phyloP scores from a whole-genome alignment of 2,797 vertebrate genomes.

The Melanotaenia pygmaea region DNA sequence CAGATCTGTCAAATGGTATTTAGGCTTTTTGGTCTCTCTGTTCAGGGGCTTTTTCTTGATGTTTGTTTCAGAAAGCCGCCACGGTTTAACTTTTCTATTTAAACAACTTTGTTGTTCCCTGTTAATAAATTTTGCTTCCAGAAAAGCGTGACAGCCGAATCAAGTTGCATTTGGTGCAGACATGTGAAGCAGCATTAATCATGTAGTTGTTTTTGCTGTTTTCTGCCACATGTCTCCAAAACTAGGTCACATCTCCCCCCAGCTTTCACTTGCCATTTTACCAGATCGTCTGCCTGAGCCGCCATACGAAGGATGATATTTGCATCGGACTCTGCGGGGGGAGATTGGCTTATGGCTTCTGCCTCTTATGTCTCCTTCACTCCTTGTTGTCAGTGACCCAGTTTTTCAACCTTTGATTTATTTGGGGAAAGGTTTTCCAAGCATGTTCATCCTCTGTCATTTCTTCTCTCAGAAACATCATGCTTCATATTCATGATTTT shows the following conservation, averaged over 20 bases:
- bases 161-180: constrained; percentile 31
- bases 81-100: constrained; percentile 7
- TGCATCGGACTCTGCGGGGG: constrained; percentile 50
- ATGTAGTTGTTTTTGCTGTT: constrained; percentile 66
- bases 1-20: constrained; percentile 5
- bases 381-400: constrained; percentile 69
- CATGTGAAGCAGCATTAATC: constrained; percentile 64
- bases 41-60: background rate
- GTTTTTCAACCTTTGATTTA: constrained; percentile 50
- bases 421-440: constrained; percentile 25
- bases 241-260: constrained; percentile 66
- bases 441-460: background rate
- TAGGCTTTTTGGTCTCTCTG: background rate
- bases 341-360: constrained; percentile 49
- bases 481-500: constrained; percentile 59
- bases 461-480: constrained; percentile 22
- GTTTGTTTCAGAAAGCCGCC: constrained; percentile 20
- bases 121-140: constrained; percentile 26
- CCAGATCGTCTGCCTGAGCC: constrained; percentile 52
- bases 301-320: constrained; percentile 54
- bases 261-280: constrained; percentile 46
- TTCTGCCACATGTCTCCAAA: constrained; percentile 51
- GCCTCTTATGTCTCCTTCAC: constrained; percentile 55
- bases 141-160: constrained; percentile 7
- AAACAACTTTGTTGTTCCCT: constrained; percentile 23